Base-by-base conservation (phyloP, 2,113 vertebrate species). In the Tursiops truncatus region DNA sequence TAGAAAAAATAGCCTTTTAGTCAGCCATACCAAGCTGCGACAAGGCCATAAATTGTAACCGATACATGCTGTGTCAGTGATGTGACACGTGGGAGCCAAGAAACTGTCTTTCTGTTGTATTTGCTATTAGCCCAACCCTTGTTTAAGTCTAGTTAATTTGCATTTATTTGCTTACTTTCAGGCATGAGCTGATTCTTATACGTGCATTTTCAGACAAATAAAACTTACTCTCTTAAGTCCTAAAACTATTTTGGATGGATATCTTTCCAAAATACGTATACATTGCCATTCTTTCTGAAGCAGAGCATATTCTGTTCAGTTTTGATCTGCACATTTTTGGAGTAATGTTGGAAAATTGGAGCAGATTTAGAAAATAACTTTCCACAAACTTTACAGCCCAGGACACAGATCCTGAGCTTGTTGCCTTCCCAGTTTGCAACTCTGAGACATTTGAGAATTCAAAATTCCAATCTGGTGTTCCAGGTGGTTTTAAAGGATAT, bases 281-380 rank as follows among this genome's bases (percentile, higher is more conserved):
- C 18, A 60, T 68, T 15, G 62, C 83, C 26, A 7, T 58, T 84
- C 41, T 87, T 92, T 86, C 26, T 8, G 28, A 95, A 90, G 65
- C 60, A 88, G 65, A 95, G 31, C 38, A 21, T 91, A 65, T 85
- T 96, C 62, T 93, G 65, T 26, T 95, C 68, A 33, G 56, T 90
- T 96, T 33, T 83, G 41, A 87, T 60, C 38, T 44, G 44, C 44
- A 85, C 50, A 96, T 94, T 65, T 62, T 93, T 85, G 38, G 21
- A 67, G 17, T 50, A 86, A 41, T 23, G 20, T 60, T 95, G 88
- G 89, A 88, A 96, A 88, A 81, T 88, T 87, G 47, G 58, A 87
- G 47, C 74, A 47, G 26, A 79, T 80, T 97, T 95, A 90, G 68
- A 90, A 94, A 96, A 95, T 86, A 85, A 89, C 81, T 93, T 88